Evolutionary conservation across 2,113 vertebrate species (phyloP), one percentile per base, ranked within the genome.

Genomic region (Xiphias gladius): DNA sequence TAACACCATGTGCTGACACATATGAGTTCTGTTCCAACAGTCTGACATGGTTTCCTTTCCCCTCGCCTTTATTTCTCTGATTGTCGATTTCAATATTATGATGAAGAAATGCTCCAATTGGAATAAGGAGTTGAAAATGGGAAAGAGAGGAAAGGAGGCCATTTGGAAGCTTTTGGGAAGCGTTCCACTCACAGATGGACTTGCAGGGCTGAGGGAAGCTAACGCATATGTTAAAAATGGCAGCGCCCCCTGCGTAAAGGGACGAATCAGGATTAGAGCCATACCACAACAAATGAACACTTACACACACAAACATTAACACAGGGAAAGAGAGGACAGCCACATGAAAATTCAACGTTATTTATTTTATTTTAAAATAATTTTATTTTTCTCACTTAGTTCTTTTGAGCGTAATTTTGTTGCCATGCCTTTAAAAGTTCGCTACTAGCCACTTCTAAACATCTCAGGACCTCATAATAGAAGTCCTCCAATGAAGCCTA

Each of bases 311-410:
- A 79, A 26, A 92, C 83, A 86, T 79, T 79, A 82, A 92, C 74
- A 90, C 71, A 88, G 92, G 90, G 90, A 92, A 93, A 94, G 93
- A 94, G 94, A 94, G 91, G 90, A 93, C 90, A 92, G 93, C 86
- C 92, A 93, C 88, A 64, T 91, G 72, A 71, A 89, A 92, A 90
- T 92, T 84, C 82, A 89, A 59, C 39, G 66, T 77, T 67, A 89
- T 87, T 87, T 83, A 89, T 93, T 95, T 99, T 97, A 97, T 99
- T 99, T 99, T 97, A 99, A 99, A 99, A 99, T 99, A 98, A 94
- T 91, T 90, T 90, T 91, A 82, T 94, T 91, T 97, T 91, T 89
- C 78, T 90, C 85, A 96, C 97, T 97, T 96, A 95, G 91, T 94
- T 95, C 73, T 95, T 96, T 96, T 83, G 74, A 91, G 95, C 91